phyloP scores from a whole-genome alignment of 2,113 vertebrate genomes.

The Strigops habroptila region DNA sequence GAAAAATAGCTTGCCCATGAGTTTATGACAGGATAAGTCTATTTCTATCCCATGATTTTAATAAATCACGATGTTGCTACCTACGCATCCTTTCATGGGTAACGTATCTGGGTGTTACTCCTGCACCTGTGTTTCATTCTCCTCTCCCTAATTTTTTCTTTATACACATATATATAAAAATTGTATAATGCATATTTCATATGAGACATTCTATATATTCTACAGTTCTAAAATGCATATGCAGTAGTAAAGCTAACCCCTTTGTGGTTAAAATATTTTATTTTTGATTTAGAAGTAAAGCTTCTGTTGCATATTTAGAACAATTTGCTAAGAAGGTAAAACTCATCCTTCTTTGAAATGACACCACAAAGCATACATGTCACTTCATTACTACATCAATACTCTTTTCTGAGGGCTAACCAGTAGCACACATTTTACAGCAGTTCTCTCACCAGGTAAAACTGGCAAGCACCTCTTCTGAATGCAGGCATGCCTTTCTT shows the following conservation, averaged over 20 bases:
- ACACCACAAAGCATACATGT: background rate
- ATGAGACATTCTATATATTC: background rate
- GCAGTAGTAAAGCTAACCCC: background rate
- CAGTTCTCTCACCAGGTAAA: background rate
- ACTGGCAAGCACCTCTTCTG: background rate
- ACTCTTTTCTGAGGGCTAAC: background rate
- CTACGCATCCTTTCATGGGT: background rate
- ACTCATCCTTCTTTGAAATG: background rate
- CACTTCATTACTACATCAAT: background rate
- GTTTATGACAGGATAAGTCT: slow-evolving; percentile 16
- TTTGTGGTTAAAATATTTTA: background rate
- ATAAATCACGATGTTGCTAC: background rate
- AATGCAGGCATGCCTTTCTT: slow-evolving; percentile 12
- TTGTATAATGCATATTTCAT: background rate
- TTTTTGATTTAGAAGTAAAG: background rate
- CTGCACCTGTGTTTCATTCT: background rate
- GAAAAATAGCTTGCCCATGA: background rate
- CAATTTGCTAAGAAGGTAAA: background rate
- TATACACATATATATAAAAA: background rate
- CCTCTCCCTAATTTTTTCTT: background rate
- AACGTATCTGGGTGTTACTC: background rate
- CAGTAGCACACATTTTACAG: background rate
- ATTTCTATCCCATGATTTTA: slow-evolving; percentile 15
- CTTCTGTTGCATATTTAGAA: background rate
- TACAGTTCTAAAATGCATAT: background rate